These are phyloP conservation scores for Megaustenia siamemsis DNA, from an alignment of 2,888 invertebrate genomes.

Conservation along the genomic window DNA sequence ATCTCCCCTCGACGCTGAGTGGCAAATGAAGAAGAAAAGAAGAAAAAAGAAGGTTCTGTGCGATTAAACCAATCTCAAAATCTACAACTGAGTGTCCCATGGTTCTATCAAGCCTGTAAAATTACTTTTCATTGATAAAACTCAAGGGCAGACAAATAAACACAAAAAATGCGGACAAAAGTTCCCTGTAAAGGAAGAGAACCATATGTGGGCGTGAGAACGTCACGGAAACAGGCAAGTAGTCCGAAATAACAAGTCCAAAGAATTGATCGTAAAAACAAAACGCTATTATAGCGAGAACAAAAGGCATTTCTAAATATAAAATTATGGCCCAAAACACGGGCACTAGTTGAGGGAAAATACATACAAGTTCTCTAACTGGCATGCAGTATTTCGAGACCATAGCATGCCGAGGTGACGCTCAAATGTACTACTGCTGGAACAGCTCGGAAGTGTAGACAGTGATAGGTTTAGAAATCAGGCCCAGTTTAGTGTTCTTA, in stretches of 20 bases:
- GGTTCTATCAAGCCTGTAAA: too few species aligned
- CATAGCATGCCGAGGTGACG: constrained; percentile 40
- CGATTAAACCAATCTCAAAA: too few species aligned
- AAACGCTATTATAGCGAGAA: too few species aligned
- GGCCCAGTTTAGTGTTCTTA: constrained; percentile 15
- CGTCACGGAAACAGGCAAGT: background rate
- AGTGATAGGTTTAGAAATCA: constrained; percentile 26
- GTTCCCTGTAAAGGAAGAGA: background rate
- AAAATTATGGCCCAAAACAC: constrained; percentile 6
- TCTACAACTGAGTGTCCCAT: too few species aligned
- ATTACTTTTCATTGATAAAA: background rate
- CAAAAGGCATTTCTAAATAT: background rate
- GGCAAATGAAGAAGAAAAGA: too few species aligned
- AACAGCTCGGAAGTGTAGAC: constrained; percentile 6
- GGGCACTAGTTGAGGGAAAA: constrained; percentile 18
- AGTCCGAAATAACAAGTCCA: constrained; percentile 20
- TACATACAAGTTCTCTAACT: constrained; percentile 17
- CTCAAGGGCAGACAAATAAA: background rate
- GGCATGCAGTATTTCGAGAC: constrained; percentile 28
- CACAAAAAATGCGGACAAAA: constrained; percentile 7
- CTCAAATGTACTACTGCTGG: background rate
- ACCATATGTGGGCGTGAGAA: constrained; percentile 22
- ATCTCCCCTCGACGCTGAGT: too few species aligned
- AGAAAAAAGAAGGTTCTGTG: too few species aligned
- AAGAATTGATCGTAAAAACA: constrained; percentile 27